phyloP scores from a whole-genome alignment of 1,140 invertebrate genomes.

The Apolygus lucorum region DNA sequence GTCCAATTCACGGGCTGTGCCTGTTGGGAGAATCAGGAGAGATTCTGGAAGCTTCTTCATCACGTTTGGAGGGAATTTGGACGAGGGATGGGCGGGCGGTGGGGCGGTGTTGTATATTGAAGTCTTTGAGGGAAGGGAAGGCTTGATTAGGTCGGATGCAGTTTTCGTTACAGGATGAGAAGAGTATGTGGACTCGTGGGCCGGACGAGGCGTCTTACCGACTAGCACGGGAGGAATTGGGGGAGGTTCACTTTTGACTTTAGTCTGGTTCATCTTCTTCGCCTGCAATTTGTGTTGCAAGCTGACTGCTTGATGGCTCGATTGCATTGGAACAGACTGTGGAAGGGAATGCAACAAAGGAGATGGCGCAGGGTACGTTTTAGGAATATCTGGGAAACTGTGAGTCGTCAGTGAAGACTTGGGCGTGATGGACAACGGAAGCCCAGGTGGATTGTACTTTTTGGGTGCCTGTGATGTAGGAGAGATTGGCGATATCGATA shows the following conservation, averaged over 20 bases:
- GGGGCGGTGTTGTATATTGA: background rate
- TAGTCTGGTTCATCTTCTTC: conserved; percentile 16
- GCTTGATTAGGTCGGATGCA: background rate
- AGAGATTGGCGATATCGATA: background rate
- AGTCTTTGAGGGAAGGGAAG: background rate
- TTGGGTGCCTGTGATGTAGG: background rate
- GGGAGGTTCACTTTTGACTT: background rate
- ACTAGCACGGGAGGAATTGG: background rate
- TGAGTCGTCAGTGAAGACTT: background rate
- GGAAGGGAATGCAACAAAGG: background rate
- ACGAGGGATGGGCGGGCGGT: background rate
- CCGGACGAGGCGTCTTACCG: background rate
- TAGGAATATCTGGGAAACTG: background rate
- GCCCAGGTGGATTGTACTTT: background rate
- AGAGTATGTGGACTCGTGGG: background rate
- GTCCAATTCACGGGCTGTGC: background rate
- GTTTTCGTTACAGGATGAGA: background rate
- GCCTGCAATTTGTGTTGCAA: conserved; percentile 25
- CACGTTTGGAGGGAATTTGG: background rate
- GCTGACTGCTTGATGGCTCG: background rate
- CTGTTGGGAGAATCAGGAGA: conserved; percentile 17
- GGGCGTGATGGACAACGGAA: background rate
- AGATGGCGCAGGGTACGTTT: background rate
- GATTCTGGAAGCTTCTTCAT: conserved; percentile 16
- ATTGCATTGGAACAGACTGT: background rate